Percentiles rank a stretch among this genome's conserved stretches.
These are phyloP conservation scores for Capitella teleta DNA, from an alignment of 1,140 invertebrate genomes.

Conservation along the genomic window DNA sequence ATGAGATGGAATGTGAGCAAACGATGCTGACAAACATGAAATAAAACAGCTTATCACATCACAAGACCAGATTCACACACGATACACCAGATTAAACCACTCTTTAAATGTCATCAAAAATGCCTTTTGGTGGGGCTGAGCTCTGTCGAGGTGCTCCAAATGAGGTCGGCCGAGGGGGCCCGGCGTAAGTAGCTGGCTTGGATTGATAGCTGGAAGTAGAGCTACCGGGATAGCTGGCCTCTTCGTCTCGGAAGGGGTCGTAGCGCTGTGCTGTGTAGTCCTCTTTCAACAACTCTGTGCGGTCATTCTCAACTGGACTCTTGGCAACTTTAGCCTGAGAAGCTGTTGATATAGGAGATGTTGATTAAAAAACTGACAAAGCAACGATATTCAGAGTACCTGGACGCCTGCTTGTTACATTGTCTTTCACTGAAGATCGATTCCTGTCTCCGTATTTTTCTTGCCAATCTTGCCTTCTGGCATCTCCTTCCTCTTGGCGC, in stretches of 20 bases:
- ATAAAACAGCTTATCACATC: too few species aligned
- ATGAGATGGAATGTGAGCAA: too few species aligned
- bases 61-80: too few species aligned
- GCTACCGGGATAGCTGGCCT: not conserved
- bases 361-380: not conserved
- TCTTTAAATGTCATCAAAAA: too few species aligned
- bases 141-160: too few species aligned
- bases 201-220: too few species aligned
- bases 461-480: conserved; percentile 29
- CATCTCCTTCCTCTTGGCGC: conserved; percentile 62
- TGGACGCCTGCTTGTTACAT: not conserved
- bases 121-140: too few species aligned
- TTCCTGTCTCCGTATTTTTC: conserved; percentile 27
- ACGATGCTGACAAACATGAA: too few species aligned
- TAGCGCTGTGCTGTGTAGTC: conserved; percentile 44
- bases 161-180: too few species aligned
- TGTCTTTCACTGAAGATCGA: not conserved
- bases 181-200: too few species aligned
- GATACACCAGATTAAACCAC: too few species aligned
- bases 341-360: not conserved
- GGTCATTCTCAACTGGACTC: conserved; percentile 49
- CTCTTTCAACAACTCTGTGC: conserved; percentile 50
- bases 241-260: not conserved
- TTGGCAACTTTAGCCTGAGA: conserved; percentile 13
- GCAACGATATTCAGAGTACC: not conserved